These are phyloP conservation scores for Eretmocerus hayati DNA, from an alignment of 2,888 invertebrate genomes.

Conservation along the genomic window DNA sequence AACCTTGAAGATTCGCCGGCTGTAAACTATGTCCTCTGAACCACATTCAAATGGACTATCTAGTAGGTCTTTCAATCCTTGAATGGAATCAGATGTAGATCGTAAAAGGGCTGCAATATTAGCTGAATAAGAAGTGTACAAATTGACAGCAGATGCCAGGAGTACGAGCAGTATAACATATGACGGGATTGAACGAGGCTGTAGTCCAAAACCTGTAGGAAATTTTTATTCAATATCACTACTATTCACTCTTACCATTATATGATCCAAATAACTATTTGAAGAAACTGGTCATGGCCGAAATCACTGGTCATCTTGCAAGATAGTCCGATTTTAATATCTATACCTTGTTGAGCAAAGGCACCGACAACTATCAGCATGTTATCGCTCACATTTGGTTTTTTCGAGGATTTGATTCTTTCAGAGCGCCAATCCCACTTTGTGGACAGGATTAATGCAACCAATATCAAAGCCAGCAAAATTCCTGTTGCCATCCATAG, in stretches of 20 bases:
- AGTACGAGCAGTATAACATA: constrained; percentile 59
- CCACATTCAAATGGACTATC: constrained; percentile 61
- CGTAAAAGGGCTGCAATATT: constrained; percentile 70
- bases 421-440: constrained; percentile 14
- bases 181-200: constrained; percentile 36
- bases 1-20: constrained; percentile 63
- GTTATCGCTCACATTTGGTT: constrained; percentile 49
- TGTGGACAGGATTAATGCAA: constrained; percentile 1
- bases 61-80: constrained; percentile 57
- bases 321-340: not conserved
- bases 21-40: constrained; percentile 64
- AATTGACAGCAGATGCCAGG: constrained; percentile 60
- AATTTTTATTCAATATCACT: not conserved
- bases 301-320: not conserved
- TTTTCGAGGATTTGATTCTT: not conserved
- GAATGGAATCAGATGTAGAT: constrained; percentile 63
- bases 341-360: constrained; percentile 57
- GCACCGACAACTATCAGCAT: constrained; percentile 55
- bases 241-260: not conserved
- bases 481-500: constrained; percentile 56
- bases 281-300: not conserved
- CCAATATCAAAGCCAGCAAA: constrained; percentile 8
- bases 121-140: constrained; percentile 70
- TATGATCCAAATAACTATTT: too few relatives aligned
- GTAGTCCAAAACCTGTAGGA: constrained; percentile 12